phyloP scores from a whole-genome alignment of 2,888 invertebrate genomes.

The Thereva nobilitata region DNA sequence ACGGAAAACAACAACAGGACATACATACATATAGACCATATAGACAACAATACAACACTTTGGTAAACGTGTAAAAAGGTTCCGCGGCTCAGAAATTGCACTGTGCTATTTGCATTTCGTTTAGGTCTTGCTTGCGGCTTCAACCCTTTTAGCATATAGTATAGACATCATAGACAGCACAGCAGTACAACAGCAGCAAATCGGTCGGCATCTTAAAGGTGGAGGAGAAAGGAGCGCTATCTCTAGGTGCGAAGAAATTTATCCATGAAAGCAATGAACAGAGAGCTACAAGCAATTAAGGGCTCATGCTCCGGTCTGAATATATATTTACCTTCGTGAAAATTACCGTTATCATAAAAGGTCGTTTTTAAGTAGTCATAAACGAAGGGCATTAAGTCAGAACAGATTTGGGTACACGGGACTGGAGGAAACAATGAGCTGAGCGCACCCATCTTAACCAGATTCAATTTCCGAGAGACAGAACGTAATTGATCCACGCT shows the following conservation, averaged over 20 bases:
- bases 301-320: no score
- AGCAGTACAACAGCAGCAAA: background rate
- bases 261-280: no score
- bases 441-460: no score
- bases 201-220: slow-evolving; percentile 5
- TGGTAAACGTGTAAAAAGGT: slow-evolving; percentile 9
- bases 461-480: no score
- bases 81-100: slow-evolving; percentile 47
- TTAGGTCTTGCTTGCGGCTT: slow-evolving; percentile 49
- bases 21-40: background rate
- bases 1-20: background rate
- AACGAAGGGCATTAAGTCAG: background rate
- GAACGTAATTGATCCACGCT: no score
- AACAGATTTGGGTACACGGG: background rate
- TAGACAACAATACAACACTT: slow-evolving; percentile 11
- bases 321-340: no score
- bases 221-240: background rate
- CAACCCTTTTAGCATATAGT: slow-evolving; percentile 12
- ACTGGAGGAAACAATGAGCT: no score
- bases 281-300: no score
- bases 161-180: no score
- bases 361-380: background rate
- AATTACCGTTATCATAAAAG: no score
- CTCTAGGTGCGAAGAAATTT: no score
- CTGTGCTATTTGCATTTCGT: slow-evolving; percentile 51